Conservation (phyloP, 2,797 vertebrate genomes). For the Aeoliscus strigatus region DNA sequence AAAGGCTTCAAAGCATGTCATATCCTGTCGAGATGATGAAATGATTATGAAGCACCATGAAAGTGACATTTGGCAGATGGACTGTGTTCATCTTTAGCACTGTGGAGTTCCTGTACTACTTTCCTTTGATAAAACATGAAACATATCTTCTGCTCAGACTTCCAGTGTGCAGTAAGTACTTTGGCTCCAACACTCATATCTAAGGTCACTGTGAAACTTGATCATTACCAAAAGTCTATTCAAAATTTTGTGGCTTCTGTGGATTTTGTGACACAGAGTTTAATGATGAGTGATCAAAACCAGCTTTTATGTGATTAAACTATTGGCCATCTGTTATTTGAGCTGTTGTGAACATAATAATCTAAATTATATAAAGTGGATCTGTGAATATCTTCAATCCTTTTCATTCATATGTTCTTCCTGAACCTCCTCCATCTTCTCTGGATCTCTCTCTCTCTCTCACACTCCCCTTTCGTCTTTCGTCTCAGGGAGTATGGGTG, state of each 20-base stretch:
- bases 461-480: conserved; percentile 67
- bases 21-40: conserved; percentile 64
- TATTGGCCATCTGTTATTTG: not conserved
- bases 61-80: conserved; percentile 68
- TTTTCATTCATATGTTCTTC: conserved; percentile 46
- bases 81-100: conserved; percentile 58
- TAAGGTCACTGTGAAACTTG: conserved; percentile 2
- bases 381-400: conserved; percentile 39
- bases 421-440: conserved; percentile 38
- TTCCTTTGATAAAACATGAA: conserved; percentile 70
- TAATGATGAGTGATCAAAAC: not conserved
- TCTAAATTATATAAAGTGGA: conserved; percentile 11
- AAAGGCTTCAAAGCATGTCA: conserved; percentile 58
- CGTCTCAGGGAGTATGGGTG: conserved; percentile 78
- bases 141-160: conserved; percentile 49
- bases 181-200: conserved; percentile 11
- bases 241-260: not conserved
- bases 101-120: conserved; percentile 50
- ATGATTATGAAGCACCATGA: conserved; percentile 63
- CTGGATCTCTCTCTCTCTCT: conserved; percentile 42
- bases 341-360: not conserved
- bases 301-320: not conserved
- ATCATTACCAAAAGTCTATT: too few relatives aligned
- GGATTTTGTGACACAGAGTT: not conserved
- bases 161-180: conserved; percentile 47